Conservation (phyloP, 1,140 invertebrate species). For the Zaprionus camerounensis region DNA sequence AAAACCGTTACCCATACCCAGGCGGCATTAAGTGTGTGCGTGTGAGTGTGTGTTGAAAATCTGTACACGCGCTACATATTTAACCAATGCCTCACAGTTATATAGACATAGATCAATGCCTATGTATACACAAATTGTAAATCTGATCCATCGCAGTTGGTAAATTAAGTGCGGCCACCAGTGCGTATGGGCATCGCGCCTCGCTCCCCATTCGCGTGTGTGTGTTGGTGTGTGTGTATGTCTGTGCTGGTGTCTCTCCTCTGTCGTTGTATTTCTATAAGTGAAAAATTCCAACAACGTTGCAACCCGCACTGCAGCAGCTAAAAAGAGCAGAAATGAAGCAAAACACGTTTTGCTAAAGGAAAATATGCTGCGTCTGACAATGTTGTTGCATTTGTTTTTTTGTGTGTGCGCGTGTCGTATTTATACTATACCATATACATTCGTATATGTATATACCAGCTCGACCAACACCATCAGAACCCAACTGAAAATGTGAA, state of each 20-base stretch:
- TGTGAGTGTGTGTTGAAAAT: neutral
- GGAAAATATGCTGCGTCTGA: constrained; percentile 61
- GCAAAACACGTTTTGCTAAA: constrained; percentile 80
- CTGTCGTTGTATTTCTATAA: constrained; percentile 74
- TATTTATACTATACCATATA: constrained; percentile 31
- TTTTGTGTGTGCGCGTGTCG: constrained; percentile 55
- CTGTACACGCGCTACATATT: constrained; percentile 27
- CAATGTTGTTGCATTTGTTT: constrained; percentile 62
- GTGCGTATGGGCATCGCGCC: constrained; percentile 37
- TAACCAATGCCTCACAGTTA: constrained; percentile 15
- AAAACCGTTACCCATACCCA: constrained; percentile 38
- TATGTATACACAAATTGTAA: constrained; percentile 23
- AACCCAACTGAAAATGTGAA: constrained; percentile 67
- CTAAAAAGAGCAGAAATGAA: constrained; percentile 75
- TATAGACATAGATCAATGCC: neutral
- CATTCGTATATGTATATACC: constrained; percentile 19
- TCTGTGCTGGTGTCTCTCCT: constrained; percentile 40
- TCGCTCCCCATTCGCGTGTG: constrained; percentile 15
- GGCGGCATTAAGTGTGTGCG: neutral
- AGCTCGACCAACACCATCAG: constrained; percentile 49
- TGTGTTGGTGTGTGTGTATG: constrained; percentile 24
- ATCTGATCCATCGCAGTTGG: constrained; percentile 45
- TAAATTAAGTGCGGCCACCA: constrained; percentile 42
- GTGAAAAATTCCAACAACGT: constrained; percentile 80
- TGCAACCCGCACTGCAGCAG: constrained; percentile 56